Conservation (phyloP, 2,888 invertebrate species). For the Ophioninae sp. region DNA sequence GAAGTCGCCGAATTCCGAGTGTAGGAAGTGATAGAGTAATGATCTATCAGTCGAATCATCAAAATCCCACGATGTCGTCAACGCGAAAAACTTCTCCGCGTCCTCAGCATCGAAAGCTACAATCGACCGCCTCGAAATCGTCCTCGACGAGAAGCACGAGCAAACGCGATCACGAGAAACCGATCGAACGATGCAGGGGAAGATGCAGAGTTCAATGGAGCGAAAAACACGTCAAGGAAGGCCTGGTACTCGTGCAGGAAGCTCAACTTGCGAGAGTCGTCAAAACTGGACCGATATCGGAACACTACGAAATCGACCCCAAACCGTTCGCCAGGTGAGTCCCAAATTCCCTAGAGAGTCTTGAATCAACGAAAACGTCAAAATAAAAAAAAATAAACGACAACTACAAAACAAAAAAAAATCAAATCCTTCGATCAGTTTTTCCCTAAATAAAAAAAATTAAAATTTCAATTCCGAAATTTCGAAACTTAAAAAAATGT, state of each 20-base stretch:
- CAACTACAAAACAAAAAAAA: too few species aligned
- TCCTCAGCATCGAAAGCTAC: conserved; percentile 73
- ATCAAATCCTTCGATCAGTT: not conserved
- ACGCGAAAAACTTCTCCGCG: conserved; percentile 77
- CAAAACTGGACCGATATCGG: conserved; percentile 82
- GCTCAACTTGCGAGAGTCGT: conserved; percentile 81
- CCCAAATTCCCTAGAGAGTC: not conserved
- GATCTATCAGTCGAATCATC: conserved; percentile 76
- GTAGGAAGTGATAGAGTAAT: conserved; percentile 64
- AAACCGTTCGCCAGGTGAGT: conserved; percentile 82
- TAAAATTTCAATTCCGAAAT: not conserved
- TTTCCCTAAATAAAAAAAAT: not conserved
- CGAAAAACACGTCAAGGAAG: conserved; percentile 81
- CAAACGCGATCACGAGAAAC: conserved; percentile 63
- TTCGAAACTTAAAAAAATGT: not conserved
- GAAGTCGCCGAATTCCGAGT: not conserved
- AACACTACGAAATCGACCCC: conserved; percentile 82
- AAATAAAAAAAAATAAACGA: too few species aligned
- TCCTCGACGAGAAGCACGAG: conserved; percentile 62
- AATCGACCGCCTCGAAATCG: conserved; percentile 67
- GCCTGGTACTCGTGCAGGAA: conserved; percentile 81
- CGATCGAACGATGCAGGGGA: conserved; percentile 74
- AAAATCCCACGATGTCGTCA: conserved; percentile 78
- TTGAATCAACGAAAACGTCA: too few species aligned
- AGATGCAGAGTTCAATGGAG: conserved; percentile 81